Conservation (phyloP, 2,797 vertebrate species). For the Tokudaia muenninki region DNA sequence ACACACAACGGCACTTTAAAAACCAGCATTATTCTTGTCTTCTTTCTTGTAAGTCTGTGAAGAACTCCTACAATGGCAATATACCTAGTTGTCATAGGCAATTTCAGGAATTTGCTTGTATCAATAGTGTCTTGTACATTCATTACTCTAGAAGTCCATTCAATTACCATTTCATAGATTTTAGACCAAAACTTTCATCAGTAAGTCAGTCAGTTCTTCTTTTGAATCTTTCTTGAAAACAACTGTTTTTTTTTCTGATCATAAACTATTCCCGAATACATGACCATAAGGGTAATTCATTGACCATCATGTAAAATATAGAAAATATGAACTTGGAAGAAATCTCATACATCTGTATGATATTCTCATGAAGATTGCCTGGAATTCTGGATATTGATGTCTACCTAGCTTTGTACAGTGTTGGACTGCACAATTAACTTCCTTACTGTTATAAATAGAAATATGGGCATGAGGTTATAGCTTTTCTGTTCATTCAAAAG, state of each 20-base stretch:
- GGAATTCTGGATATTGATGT: background rate
- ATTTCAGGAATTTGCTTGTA: background rate
- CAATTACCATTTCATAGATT: background rate
- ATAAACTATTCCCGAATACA: background rate
- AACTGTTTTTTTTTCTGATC: background rate
- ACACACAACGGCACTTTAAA: background rate
- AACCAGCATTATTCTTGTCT: background rate
- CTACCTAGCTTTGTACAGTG: background rate
- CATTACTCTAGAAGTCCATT: background rate
- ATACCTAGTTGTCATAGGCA: background rate
- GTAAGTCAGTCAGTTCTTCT: background rate
- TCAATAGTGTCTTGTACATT: background rate
- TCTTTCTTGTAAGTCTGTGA: background rate
- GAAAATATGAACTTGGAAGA: conserved; percentile 13
- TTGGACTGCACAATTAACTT: background rate
- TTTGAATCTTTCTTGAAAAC: background rate
- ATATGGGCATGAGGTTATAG: background rate
- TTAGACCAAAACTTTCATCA: background rate
- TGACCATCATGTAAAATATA: background rate
- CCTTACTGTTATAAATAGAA: background rate
- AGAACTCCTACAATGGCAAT: background rate
- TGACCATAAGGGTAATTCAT: background rate
- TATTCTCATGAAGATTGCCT: background rate
- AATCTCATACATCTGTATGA: background rate
- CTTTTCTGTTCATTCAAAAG: background rate